A percentile compares a stretch with the other conserved stretches of the same genome.
phyloP scores from a whole-genome alignment of 2,113 vertebrate species.

The Cavia porcellus region DNA sequence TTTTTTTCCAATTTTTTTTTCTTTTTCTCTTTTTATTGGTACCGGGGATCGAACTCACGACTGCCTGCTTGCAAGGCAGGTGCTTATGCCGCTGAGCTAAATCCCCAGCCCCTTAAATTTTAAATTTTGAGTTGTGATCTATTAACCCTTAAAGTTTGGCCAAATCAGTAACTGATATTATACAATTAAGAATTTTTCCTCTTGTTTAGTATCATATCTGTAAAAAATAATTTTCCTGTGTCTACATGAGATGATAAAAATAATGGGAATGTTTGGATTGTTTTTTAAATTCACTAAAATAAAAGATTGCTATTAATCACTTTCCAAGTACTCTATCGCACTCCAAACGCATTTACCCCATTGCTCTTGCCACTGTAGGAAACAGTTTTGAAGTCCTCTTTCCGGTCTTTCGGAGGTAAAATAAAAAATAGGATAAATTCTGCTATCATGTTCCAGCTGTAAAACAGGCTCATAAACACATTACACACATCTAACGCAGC shows the following conservation, averaged over 20 bases:
- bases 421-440: background rate
- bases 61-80: too few relatives aligned
- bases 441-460: background rate
- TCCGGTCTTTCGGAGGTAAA: background rate
- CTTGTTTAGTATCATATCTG: background rate
- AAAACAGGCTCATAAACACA: background rate
- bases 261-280: background rate
- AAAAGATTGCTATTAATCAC: background rate
- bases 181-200: background rate
- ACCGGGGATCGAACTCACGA: too few relatives aligned
- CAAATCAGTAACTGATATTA: conserved; percentile 9
- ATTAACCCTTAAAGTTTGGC: background rate
- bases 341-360: background rate
- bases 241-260: background rate
- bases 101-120: too few relatives aligned
- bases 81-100: too few relatives aligned
- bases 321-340: background rate
- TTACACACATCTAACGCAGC: background rate
- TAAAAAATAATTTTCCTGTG: background rate
- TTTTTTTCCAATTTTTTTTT: too few relatives aligned
- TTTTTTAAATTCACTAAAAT: background rate
- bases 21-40: too few relatives aligned
- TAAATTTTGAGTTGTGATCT: conserved; percentile 38
- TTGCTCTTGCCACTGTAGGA: background rate
- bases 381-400: background rate